Evolutionary conservation across 2,113 vertebrate genomes (phyloP), one percentile per base, ranked within the genome.

Genomic region (Trogon melanurus): DNA sequence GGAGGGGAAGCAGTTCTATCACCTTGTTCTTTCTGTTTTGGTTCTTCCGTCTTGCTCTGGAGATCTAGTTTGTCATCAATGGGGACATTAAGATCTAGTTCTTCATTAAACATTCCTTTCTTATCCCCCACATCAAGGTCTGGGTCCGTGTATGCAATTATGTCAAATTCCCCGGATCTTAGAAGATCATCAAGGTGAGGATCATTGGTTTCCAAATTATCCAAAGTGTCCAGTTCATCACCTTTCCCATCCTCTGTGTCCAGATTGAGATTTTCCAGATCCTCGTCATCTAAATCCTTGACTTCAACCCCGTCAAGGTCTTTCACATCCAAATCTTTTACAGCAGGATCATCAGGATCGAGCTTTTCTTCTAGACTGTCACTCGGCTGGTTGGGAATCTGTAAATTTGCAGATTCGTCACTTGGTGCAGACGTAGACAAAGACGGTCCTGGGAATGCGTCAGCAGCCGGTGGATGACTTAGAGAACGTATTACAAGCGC

Each of bases 81-180:
- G 1, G 98, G 96, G 61, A 99, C 99, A 57, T 54, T 98, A 13
- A 99, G 98, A 83, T 99, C 99, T 57, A 99, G 97, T 66, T 99
- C 99, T 93, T 99, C 99, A 17, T 98, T 99, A 92, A 99, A 99
- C 99, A 99, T 98, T 94, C 99, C 98, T 89, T 99, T 99, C 96
- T 99, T 99, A 97, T 99, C 99, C 34, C 98, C 99, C 22, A 99
- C 96, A 84, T 99, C 99, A 72, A 99, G 98, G 78, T 99, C 99
- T 6, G 99, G 99, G 92, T 99, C 99, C 16, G 99, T 99, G 66
- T 99, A 99, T 6, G 99, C 99, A 67, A 99, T 99, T 34, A 99
- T 98, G 95, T 99, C 99, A 85, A 99, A 99, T 80, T 99, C 99
- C 45, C 99, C 99, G 0, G 99, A 99, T 92, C 98, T 97, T 41